phyloP scores from a whole-genome alignment of 2,797 vertebrate species.

The Tiaroga cobitis region DNA sequence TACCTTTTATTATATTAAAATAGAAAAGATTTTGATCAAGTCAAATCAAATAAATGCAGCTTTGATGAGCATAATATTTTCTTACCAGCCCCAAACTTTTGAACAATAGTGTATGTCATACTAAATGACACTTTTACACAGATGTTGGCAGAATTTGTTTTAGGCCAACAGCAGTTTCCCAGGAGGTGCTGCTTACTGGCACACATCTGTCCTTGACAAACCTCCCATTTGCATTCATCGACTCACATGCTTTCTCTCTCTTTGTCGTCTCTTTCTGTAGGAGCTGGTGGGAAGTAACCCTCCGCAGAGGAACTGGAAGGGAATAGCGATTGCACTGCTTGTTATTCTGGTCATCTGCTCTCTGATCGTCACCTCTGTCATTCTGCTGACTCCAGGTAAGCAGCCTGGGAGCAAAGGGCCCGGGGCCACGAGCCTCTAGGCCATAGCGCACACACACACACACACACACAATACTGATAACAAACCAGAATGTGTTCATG shows the following conservation, averaged over 20 bases:
- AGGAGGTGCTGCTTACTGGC: constrained; percentile 63
- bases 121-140: constrained; percentile 62
- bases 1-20: background rate
- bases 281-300: constrained; percentile 98
- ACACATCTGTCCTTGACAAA: constrained; percentile 60
- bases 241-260: constrained; percentile 55
- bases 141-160: constrained; percentile 62
- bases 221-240: constrained; percentile 49
- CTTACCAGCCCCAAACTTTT: too few species aligned
- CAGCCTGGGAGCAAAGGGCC: constrained; percentile 26
- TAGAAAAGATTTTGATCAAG: background rate
- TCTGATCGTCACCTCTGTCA: constrained; percentile 97
- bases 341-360: constrained; percentile 99
- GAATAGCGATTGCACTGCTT: constrained; percentile 96
- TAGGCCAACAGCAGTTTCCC: constrained; percentile 57
- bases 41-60: background rate
- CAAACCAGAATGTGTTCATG: constrained; percentile 22
- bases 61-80: constrained; percentile 23
- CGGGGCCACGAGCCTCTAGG: constrained; percentile 24
- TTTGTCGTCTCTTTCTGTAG: constrained; percentile 70
- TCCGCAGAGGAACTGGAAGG: constrained; percentile 98
- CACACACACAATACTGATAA: background rate
- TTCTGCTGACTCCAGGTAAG: constrained; percentile 97
- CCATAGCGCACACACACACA: background rate
- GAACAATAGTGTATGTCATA: background rate